Base-by-base conservation (phyloP, 2,797 vertebrate genomes). In the Pseudochirops corinnae region DNA sequence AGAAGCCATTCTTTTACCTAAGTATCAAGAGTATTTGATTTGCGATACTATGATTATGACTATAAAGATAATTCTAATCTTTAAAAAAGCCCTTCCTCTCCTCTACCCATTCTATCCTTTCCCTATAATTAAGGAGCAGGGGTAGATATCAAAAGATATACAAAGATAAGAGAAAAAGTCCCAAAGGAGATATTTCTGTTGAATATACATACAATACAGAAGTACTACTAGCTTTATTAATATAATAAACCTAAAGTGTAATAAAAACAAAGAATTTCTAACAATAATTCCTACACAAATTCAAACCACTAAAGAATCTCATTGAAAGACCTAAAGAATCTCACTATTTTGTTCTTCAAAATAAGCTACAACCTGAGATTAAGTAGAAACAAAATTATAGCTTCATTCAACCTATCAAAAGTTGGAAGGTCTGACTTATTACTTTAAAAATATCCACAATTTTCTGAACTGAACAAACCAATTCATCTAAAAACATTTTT, bases 381-480 rank as follows among this genome's bases (percentile, higher is more conserved):
- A 55, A 95, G 57, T 93, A 26, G 91, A 95, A 96, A 96, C 74
- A 95, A n/a, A 74, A 74, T 74, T 74, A 93, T 93, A 16, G 67
- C n/a, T 91, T 96, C 87, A 93, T 90, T 90, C n/a, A 94, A 94
- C 55, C 91, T 95, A 97, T 90, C 33, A 91, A 91, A 92, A 97
- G 94, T 94, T 95, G 96, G 96, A 93, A 96, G 31, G 91, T 56
- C 26, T 92, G 56, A 57, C 62, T 50, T 50, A 74, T 58, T 93
- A 56, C 93, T 60, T 92, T 33, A 46, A 82, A 97, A 91, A 29
- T 95, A 28, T 46, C 74, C 9, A 82, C 92, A 90, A 93, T 94
- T 96, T 94, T 97, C 93, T 95, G 29, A 95, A 87, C 90, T 46
- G 93, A 96, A 93, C 53, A 94, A 97, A 96, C 91, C 46, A 96